phyloP scores from a whole-genome alignment of 2,113 vertebrate species.

The Istiophorus platypterus region DNA sequence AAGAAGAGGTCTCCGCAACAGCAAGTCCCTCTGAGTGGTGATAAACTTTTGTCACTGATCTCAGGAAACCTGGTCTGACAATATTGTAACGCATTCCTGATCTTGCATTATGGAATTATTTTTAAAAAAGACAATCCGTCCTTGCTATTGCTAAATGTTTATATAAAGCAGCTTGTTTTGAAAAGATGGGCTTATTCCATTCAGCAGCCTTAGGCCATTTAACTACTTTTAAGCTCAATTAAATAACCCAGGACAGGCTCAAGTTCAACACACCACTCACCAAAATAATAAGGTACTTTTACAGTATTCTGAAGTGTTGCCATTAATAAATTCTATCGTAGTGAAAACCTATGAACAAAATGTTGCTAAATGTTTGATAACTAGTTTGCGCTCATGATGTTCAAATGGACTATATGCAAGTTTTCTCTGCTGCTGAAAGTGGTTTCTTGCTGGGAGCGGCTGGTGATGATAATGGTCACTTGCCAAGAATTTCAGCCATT shows the following conservation, averaged over 20 bases:
- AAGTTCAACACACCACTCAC: not conserved
- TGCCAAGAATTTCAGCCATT: no score
- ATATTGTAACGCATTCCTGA: slow-evolving; percentile 36
- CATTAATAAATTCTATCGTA: slow-evolving; percentile 43
- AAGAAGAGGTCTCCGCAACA: slow-evolving; percentile 9
- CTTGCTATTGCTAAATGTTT: slow-evolving; percentile 41
- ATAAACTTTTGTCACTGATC: not conserved
- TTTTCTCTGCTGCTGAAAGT: no score
- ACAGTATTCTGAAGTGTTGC: slow-evolving; percentile 51
- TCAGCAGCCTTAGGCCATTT: slow-evolving; percentile 41
- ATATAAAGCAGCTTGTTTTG: slow-evolving; percentile 44
- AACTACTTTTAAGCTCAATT: slow-evolving; percentile 2
- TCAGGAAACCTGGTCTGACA: slow-evolving; percentile 39
- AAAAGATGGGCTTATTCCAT: slow-evolving; percentile 39
- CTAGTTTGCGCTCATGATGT: slow-evolving; percentile 30
- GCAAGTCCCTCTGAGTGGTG: not conserved
- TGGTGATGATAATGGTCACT: no score
- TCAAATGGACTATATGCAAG: not conserved
- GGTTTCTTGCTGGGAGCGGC: no score
- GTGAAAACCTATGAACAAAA: slow-evolving; percentile 46
- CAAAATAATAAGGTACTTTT: slow-evolving; percentile 7
- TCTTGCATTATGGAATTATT: slow-evolving; percentile 9
- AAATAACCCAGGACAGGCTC: slow-evolving; percentile 19
- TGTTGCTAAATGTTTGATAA: slow-evolving; percentile 12
- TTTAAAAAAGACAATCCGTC: slow-evolving; percentile 2